Percentiles rank a stretch among this genome's conserved stretches.
Conservation (phyloP, 2,888 invertebrate genomes). For the Clivina fossor region DNA sequence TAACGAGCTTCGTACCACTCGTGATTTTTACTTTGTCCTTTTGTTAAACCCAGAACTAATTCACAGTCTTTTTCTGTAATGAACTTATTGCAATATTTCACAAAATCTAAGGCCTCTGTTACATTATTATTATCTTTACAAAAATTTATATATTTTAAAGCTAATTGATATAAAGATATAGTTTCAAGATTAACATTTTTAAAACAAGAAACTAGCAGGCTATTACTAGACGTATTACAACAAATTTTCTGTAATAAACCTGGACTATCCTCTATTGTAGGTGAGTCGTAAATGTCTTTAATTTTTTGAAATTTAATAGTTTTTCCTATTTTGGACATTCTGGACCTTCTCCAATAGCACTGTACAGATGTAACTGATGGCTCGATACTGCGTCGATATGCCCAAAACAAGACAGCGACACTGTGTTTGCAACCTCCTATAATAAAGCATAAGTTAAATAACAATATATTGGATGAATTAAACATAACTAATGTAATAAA, state of each 20-base stretch:
- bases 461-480: neutral
- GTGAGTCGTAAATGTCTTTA: neutral
- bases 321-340: neutral
- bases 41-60: neutral
- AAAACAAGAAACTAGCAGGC: neutral
- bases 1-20: constrained; percentile 19
- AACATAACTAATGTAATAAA: neutral
- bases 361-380: neutral
- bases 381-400: neutral
- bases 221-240: no score
- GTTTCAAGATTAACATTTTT: neutral
- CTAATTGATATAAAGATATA: neutral
- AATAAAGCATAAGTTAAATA: neutral
- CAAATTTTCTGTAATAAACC: no score
- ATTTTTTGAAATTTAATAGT: neutral
- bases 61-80: neutral
- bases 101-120: neutral
- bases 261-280: neutral
- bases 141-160: neutral
- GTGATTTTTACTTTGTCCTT: constrained; percentile 32
- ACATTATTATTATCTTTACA: neutral
- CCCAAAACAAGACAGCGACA: constrained; percentile 5
- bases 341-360: neutral
- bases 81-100: neutral
- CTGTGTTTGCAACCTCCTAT: constrained; percentile 10